phyloP scores from a whole-genome alignment of 2,888 invertebrate genomes.

The Myathropa florea region DNA sequence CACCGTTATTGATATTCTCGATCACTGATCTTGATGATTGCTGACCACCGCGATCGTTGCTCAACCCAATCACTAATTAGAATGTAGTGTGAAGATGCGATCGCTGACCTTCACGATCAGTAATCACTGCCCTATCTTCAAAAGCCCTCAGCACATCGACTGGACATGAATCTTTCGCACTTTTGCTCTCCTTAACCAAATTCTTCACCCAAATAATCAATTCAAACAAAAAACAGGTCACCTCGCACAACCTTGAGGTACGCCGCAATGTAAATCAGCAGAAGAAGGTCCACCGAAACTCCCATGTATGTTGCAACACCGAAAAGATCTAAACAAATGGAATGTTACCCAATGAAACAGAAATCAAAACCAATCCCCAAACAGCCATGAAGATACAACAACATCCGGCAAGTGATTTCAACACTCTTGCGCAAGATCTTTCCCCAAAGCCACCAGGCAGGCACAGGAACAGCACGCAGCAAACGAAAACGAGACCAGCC shows the following conservation, averaged over 20 bases:
- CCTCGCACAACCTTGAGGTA: not conserved
- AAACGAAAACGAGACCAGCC: slow-evolving; percentile 3
- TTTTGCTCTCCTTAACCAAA: not conserved
- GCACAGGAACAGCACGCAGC: not conserved
- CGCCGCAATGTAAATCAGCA: not conserved
- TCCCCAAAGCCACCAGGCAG: not conserved
- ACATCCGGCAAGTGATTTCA: slow-evolving; percentile 56
- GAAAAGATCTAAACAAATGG: not conserved
- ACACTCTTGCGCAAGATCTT: slow-evolving; percentile 49
- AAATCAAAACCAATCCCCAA: slow-evolving; percentile 27
- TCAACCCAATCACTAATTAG: too few species aligned
- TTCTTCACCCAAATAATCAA: not conserved
- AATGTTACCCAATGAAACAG: slow-evolving; percentile 11
- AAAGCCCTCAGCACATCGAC: too few species aligned
- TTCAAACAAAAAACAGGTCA: not conserved
- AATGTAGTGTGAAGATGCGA: too few species aligned
- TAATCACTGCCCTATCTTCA: not conserved
- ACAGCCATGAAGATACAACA: slow-evolving; percentile 18
- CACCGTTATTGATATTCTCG: too few species aligned
- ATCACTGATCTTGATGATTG: not conserved
- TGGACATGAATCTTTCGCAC: too few species aligned
- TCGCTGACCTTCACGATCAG: too few species aligned
- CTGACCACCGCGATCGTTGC: too few species aligned
- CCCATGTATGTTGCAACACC: not conserved
- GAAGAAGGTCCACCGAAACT: not conserved